Evolutionary conservation across 2,888 invertebrate species (phyloP).

Genomic region (Leptinotarsa peninsularis): DNA sequence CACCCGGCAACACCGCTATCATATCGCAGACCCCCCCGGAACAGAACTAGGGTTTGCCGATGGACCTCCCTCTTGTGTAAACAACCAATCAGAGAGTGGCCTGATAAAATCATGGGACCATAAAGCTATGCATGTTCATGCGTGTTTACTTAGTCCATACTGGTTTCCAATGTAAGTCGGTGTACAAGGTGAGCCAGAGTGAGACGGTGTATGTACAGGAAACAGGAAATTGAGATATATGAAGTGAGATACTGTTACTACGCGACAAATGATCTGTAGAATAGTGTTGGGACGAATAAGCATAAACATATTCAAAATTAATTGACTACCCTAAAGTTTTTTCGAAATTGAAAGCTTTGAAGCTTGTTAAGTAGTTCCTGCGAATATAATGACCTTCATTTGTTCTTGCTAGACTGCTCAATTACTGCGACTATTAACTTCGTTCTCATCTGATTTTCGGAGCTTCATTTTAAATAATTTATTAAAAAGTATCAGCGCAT

Average conservation of each 20-base stretch:
- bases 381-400: too few relatives aligned
- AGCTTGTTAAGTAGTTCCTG: too few relatives aligned
- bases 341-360: too few relatives aligned
- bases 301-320: too few relatives aligned
- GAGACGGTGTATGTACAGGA: conserved; percentile 16
- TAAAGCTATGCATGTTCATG: conserved; percentile 65
- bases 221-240: conserved; percentile 16
- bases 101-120: conserved; percentile 67
- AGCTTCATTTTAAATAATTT: too few relatives aligned
- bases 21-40: conserved; percentile 58
- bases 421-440: too few relatives aligned
- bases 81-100: conserved; percentile 66
- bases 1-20: conserved; percentile 37
- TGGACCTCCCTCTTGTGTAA: conserved; percentile 65
- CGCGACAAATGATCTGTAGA: background rate
- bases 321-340: too few relatives aligned
- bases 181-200: conserved; percentile 34
- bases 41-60: conserved; percentile 51
- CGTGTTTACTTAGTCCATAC: conserved; percentile 57
- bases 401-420: too few relatives aligned
- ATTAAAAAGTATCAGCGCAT: too few relatives aligned
- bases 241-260: conserved; percentile 7
- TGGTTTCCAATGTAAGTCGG: conserved; percentile 42
- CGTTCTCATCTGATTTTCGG: too few relatives aligned
- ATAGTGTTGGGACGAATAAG: background rate